Base-by-base conservation (phyloP, 2,113 vertebrate species). In the Albula goreensis region DNA sequence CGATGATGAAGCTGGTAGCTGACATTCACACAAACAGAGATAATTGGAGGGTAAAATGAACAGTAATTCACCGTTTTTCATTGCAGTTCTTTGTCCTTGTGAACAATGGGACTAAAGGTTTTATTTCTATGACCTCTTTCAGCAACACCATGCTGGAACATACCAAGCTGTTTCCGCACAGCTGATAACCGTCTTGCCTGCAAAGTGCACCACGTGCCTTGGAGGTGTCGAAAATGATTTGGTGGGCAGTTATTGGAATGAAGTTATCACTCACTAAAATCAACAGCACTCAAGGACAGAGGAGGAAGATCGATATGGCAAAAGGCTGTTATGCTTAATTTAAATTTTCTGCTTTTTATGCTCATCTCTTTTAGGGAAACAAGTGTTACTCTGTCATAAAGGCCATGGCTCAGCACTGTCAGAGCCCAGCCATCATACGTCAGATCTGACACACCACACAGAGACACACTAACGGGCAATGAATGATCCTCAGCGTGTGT, bases 71-170 rank as follows among this genome's bases (percentile, higher is more conserved):
- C 4, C n/a, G 1, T 13, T 70, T 70, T 70, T 70, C 63, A 11
- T 60, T 2, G 57, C 11, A 12, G 17, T 60, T 11, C 57, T 15
- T 60, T 60, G 4, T 60, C 57, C 57, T 60, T 15, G 17, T 11
- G 77, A 41, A 41, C 12, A 50, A 80, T 6, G 31, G 1, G 11
- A 80, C 2, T 9, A 25, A 49, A 50, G 48, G 41, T 25, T 48
- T n/a, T 70, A 22, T 70, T 57, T 84, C 80, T 48, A n/a, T n/a
- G 50, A 88, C 83, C 60, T 41, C 85, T 82, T 81, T 60, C 84
- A n/a, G 50, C 80, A 66, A 85, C 79, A 86, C 79, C 49, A 86
- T 80, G 82, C 80, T 70, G 80, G 84, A 81, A 81, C 25, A 85
- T 89, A 82, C 63, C 56, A 80, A 9, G 17, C 80, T 48, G 48